Base-by-base conservation (phyloP, 2,888 invertebrate genomes). In the Melolontha melolontha region DNA sequence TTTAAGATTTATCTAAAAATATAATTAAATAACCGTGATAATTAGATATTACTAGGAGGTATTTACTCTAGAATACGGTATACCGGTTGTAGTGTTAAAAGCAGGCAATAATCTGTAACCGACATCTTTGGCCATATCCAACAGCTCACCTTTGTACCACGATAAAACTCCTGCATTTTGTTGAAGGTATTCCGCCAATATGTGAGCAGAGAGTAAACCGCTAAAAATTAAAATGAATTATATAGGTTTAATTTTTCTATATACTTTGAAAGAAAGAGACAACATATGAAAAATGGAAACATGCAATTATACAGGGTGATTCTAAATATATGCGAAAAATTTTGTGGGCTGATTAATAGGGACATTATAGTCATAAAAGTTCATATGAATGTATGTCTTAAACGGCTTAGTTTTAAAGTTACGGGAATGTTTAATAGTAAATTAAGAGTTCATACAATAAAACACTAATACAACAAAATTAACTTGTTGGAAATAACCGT, bases 51-150 rank as follows among this genome's bases (percentile, higher is more conserved):
- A 17, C 10, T 7, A 29, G 51, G 12, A 11, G 10, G 22, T 68
- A 74, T 77, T 84, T 79, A 97, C 96, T 83, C 94, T 89, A n/a
- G 97, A 94, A 84, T 96, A 95, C 8, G 98, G 98, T 79, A 98
- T 94, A 51, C 98, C 98, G 0, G 98, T 98, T 2, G 96, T 92
- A 0, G 98, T 97, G 82, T 98, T 98, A 83, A 99, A 99, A 2
- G 98, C 97, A n/a, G 98, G 98, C 70, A 99, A 83, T 65, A 98
- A 86, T 72, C 97, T 87, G 79, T 92, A 92, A 2, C 97, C 98
- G 64, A 98, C 86, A 81, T 99, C 97, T 80, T 93, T 92, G 0
- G 98, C 98, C 91, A 96, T 91, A 51, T 87, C 86, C 17, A 98
- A 86, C 70, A 98, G 85, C 83, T 98, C 95, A 8, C 94, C 94